Percentiles rank a stretch among this genome's conserved stretches.
Evolutionary conservation across 2,113 vertebrate genomes (phyloP).

Genomic region (Anhinga anhinga): DNA sequence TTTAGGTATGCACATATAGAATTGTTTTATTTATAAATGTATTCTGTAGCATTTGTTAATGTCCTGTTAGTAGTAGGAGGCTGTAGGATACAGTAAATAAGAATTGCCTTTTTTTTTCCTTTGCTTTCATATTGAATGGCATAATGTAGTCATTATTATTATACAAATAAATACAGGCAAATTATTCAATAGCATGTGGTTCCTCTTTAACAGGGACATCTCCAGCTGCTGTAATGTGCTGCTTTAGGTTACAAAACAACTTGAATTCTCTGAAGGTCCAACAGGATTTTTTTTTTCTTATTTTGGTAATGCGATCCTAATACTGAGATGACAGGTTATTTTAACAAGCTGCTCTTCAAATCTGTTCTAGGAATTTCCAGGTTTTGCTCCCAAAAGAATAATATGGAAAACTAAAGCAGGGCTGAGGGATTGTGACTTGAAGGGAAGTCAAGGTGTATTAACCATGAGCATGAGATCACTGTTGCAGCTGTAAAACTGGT

Average conservation of each 20-base stretch:
- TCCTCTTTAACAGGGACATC: background rate
- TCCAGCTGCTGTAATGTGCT: background rate
- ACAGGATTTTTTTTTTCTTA: background rate
- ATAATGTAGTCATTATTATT: background rate
- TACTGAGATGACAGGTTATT: constrained; percentile 51
- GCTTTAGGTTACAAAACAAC: background rate
- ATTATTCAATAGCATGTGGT: background rate
- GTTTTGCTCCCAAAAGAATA: constrained; percentile 13
- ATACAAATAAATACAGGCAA: background rate
- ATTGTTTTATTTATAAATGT: background rate
- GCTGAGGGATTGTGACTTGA: background rate
- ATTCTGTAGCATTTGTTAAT: background rate
- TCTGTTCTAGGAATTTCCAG: constrained; percentile 8
- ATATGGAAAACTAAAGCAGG: constrained; percentile 16
- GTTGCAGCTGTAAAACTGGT: background rate
- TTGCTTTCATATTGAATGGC: background rate
- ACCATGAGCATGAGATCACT: background rate
- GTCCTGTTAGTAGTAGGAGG: background rate
- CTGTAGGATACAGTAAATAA: background rate
- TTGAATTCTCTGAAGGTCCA: background rate
- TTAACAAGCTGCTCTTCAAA: constrained; percentile 26
- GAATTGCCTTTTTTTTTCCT: background rate
- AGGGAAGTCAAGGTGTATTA: background rate
- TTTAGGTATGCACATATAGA: background rate
- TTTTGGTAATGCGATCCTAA: constrained; percentile 31